These are phyloP conservation scores for Grus americana DNA, from an alignment of 2,113 vertebrate genomes.

Conservation along the genomic window DNA sequence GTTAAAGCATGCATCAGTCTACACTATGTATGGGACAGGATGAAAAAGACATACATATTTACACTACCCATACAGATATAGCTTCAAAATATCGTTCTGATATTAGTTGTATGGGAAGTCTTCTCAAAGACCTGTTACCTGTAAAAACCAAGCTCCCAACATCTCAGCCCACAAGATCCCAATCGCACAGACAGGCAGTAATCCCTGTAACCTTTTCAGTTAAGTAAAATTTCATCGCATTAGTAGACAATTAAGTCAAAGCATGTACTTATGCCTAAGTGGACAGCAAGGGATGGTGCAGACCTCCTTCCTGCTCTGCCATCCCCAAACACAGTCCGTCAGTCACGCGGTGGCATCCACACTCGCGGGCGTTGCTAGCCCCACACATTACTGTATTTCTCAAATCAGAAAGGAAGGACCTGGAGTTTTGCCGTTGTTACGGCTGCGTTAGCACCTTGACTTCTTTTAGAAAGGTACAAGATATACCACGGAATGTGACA, in stretches of 20 bases:
- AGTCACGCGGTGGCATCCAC: not conserved
- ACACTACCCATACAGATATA: not conserved
- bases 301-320: not conserved
- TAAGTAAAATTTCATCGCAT: not conserved
- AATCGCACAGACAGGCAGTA: not conserved
- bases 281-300: not conserved
- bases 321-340: not conserved
- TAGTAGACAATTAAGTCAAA: conserved; percentile 8
- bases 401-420: not conserved
- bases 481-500: not conserved
- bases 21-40: not conserved
- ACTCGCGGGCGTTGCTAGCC: accelerated
- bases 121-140: not conserved
- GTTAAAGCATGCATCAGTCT: not conserved
- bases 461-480: not conserved
- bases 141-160: not conserved
- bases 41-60: not conserved
- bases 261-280: not conserved
- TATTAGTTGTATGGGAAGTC: not conserved
- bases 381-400: not conserved
- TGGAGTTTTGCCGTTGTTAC: not conserved
- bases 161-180: not conserved
- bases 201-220: not conserved
- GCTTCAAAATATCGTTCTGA: not conserved
- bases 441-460: not conserved